Base-by-base conservation (phyloP, 2,888 invertebrate genomes). In the Tachystola acroxantha region DNA sequence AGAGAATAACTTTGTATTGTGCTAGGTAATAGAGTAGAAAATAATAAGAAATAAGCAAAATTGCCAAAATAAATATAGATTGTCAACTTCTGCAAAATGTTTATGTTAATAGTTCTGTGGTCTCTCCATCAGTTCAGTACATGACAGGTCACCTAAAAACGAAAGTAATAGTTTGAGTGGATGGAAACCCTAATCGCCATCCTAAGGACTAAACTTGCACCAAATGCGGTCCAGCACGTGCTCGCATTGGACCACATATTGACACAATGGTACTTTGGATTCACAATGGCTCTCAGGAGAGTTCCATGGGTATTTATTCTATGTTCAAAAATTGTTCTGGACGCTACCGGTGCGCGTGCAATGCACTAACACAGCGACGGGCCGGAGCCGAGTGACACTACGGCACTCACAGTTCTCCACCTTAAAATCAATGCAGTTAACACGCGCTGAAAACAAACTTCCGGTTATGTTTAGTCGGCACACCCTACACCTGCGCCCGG, bases 341-440 rank as follows among this genome's bases (percentile, higher is more conserved):
- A 66, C 57, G 52, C 40, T 51, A 55, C 59, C 58, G 75, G 68
- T 82, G 81, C 78, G 63, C 61, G 36, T 39, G 39, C 42, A 39
- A 38, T 71, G 76, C 64, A 74, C 77, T 76, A 80, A 79, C 78
- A 81, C 81, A 79, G 71, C 77, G 69, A 79, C 79, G 81, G 74
- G 71, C 67, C 63, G 55, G 69, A 65, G 61, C 71, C 75, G 79
- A 79, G 79, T 78, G 80, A 73, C 77, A 65, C 84, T 82, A 82
- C 77, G 71, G 79, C 85, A 86, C 88, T 88, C 88, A 88, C 88
- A 88, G 87, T 88, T 88, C 78, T 88, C 88, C 86, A 88, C 88
- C 82, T 88, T 88, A 85, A 88, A 87, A 88, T 88, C 88, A 87
- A 88, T 85, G 88, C 85, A 86, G 87, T 88, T 88, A 77, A 88